Base-by-base conservation (phyloP, 2,888 invertebrate genomes). In the Melipona beecheii region DNA sequence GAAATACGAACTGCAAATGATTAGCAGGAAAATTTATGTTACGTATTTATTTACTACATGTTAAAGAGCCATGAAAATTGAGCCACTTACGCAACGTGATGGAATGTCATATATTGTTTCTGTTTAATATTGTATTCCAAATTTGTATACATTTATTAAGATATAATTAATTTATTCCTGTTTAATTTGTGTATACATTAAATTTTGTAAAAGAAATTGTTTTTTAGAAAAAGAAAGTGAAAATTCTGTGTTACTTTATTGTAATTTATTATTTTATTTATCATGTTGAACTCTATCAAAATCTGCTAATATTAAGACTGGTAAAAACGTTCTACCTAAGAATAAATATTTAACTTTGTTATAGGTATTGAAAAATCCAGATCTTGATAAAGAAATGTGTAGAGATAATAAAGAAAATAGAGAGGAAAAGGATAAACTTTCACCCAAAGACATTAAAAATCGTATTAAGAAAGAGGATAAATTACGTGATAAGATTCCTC, bases 281-380 rank as follows among this genome's bases (percentile, higher is more conserved):
- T 69, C 17, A 6, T 31, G 21, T 43, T 43, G 36, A 74, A 69
- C 19, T 50, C 4, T 9, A 52, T 65, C 65, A 66, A 81, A 71
- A 65, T 52, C n/a, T 69, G 11, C 64, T 50, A 50, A 21, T 19
- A 70, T 70, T 56, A 64, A 80, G 31, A 49, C 4, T 54, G 19
- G 4, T 56, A 31, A 62, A n/a, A 60, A 58, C 31, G 56, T 72
- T 69, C 83, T 62, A 50, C 31, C 85, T 75, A 75, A 73, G 1
- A 78, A 66, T 75, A 58, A 50, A 68, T n/a, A 49, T 71, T 64
- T 71, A n/a, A 62, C 74, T 87, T 68, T 84, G 73, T 86, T 85
- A 24, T 77, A 93, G 94, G 94, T 93, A 75, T 89, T 93, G 87
- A 95, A 93, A 90, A 94, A 93, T 92, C 92, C 91, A 49, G 95